phyloP scores from a whole-genome alignment of 1,140 invertebrate species.

The Caenorhabditis remanei region DNA sequence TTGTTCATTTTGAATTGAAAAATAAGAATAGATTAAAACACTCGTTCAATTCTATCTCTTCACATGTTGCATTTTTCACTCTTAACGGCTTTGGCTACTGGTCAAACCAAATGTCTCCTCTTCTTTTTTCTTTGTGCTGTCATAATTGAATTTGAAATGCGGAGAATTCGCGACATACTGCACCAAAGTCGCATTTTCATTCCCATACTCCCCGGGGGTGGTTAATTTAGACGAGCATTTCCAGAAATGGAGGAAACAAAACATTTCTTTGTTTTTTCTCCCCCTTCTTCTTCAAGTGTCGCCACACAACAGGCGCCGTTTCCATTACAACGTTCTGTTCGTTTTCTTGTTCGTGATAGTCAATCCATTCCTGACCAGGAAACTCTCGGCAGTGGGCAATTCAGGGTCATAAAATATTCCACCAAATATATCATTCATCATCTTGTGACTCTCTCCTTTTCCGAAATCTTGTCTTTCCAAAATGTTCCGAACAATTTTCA shows the following conservation, averaged over 20 bases:
- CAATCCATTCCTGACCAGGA: conserved; percentile 2
- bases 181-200: conserved; percentile 49
- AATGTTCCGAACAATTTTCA: not conserved
- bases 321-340: conserved; percentile 1
- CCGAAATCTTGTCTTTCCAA: not conserved
- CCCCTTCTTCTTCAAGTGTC: not conserved
- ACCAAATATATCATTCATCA: not conserved
- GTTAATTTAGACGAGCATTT: conserved; percentile 53
- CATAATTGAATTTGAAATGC: conserved; percentile 54
- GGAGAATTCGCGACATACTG: conserved; percentile 42
- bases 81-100: not conserved
- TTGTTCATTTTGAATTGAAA: not conserved
- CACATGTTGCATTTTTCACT: not conserved
- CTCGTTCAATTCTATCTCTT: not conserved
- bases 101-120: conserved; percentile 26
- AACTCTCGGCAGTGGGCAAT: not conserved
- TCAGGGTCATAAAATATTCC: not conserved
- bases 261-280: conserved; percentile 48
- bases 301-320: not conserved
- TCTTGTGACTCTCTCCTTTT: not conserved
- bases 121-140: conserved; percentile 8
- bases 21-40: not conserved
- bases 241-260: conserved; percentile 38
- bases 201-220: conserved; percentile 46
- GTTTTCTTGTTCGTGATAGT: not conserved